Evolutionary conservation across 2,113 vertebrate genomes (phyloP), one percentile per base, ranked within the genome.

Genomic region (Marmota flaviventris): DNA sequence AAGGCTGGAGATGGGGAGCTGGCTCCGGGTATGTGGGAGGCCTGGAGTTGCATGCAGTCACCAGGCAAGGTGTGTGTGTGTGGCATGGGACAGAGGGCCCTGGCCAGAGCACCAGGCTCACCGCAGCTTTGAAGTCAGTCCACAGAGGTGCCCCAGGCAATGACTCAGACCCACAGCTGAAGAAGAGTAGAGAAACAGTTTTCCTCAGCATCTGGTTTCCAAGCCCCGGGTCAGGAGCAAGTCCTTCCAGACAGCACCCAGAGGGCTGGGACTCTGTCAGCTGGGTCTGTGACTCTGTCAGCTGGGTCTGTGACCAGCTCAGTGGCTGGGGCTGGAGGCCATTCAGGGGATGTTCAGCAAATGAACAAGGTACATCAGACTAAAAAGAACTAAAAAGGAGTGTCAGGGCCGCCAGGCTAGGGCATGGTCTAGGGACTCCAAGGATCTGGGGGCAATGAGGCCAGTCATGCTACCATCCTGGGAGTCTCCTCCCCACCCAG

Each of bases 281-380:
- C 72, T 48, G 27, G 17, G 61, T 14, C 61, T 27, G n/a, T 9
- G 24, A 11, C 53, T 51, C 39, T 2, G 24, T 8, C 48, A 29
- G 56, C 72, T 48, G 27, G 17, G 61, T 14, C 61, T 27, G n/a
- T 9, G 17, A 11, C 37, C 4, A 13, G 84, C 67, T 29, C 0
- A 37, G 73, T 2, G 17, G 25, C 37, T n/a, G 78, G 45, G 69
- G 42, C 76, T 48, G 4, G 39, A 84, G 87, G 53, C 51, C 0
- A 0, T 12, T 72, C 27, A 1, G 1, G 7, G 29, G 29, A 32
- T 34, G 63, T 5, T 27, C 24, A 1, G 24, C 12, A 27, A 37
- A 32, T 16, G 73, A 63, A 63, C 34, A 42, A 81, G 8, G 4
- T n/a, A 3, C 8, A 1, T 42, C 9, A 32, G 58, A 29, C 27